Conservation (phyloP, 2,888 invertebrate species). For the Brachyptera putata region DNA sequence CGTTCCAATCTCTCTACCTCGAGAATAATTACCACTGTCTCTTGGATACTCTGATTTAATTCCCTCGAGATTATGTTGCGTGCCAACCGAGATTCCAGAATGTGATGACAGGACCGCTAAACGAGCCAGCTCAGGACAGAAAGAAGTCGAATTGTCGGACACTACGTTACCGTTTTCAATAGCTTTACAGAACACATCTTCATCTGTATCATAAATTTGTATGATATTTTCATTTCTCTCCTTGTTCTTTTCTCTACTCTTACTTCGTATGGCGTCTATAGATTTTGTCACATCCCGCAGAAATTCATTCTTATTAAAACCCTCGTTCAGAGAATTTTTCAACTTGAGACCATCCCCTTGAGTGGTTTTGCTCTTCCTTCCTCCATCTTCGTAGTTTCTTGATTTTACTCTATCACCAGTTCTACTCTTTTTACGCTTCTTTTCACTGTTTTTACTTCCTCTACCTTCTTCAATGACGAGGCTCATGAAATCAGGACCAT, state of each 20-base stretch:
- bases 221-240: conserved; percentile 15
- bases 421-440: not conserved
- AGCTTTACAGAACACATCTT: conserved; percentile 7
- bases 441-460: not conserved
- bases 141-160: conserved; percentile 23
- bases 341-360: not conserved
- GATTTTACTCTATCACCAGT: not conserved
- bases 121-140: conserved; percentile 26
- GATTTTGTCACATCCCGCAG: not conserved
- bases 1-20: conserved; percentile 21
- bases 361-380: not conserved
- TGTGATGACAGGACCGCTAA: conserved; percentile 24
- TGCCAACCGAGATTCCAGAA: conserved; percentile 25
- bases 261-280: not conserved
- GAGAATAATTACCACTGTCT: not conserved
- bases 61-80: conserved; percentile 8
- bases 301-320: conserved; percentile 1
- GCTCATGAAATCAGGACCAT: not conserved
- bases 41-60: not conserved
- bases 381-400: not conserved
- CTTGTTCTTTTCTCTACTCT: not conserved
- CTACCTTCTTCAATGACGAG: not conserved
- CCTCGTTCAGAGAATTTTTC: conserved; percentile 1
- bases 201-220: conserved; percentile 20
- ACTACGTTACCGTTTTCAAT: not conserved